Conservation (phyloP, 2,113 vertebrate genomes). For the Anoura caudifer region DNA sequence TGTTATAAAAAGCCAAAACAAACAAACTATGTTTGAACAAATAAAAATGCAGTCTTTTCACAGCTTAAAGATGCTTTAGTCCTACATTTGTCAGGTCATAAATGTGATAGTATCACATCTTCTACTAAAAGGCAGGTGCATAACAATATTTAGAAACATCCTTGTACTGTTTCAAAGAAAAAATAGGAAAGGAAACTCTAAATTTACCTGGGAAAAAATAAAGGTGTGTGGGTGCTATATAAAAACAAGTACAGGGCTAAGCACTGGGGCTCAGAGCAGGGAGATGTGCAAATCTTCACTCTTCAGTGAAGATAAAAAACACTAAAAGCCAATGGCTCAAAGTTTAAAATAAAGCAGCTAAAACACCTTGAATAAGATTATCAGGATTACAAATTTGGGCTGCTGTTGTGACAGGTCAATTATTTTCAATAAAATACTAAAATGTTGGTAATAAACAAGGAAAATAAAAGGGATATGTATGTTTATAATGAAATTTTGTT, state of each 20-base stretch:
- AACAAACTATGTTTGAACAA: conserved; percentile 32
- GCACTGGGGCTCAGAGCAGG: neutral
- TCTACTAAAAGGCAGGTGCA: neutral
- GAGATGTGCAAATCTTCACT: neutral
- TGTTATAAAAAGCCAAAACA: neutral
- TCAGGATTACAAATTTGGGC: neutral
- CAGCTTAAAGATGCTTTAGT: neutral
- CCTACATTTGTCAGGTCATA: neutral
- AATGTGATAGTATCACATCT: neutral
- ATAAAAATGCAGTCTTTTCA: neutral
- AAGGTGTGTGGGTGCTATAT: neutral
- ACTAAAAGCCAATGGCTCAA: neutral
- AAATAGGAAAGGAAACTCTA: neutral
- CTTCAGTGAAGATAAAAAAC: neutral
- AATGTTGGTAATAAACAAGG: neutral
- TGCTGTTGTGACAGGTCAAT: neutral
- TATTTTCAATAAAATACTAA: neutral
- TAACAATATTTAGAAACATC: neutral
- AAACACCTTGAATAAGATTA: neutral
- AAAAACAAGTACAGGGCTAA: neutral
- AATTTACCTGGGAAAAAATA: neutral
- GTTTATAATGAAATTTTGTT: neutral
- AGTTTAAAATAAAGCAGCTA: neutral
- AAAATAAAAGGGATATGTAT: neutral
- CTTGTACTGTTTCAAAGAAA: neutral